These are phyloP conservation scores for Crenichthys baileyi DNA, from an alignment of 2,797 vertebrate species.

Conservation along the genomic window DNA sequence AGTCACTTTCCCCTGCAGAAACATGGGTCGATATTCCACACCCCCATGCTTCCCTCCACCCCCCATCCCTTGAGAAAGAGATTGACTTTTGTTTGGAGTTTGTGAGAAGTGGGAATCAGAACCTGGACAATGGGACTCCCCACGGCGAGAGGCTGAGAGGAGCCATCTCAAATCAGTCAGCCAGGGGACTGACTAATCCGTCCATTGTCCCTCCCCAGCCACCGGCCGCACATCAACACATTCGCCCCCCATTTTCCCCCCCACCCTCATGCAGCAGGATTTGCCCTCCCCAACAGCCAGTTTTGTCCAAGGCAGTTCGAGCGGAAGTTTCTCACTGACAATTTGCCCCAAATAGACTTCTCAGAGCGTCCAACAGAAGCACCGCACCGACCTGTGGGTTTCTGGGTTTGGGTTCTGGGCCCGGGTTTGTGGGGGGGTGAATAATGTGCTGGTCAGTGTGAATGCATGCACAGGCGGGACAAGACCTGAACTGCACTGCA, in stretches of 20 bases:
- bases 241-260: slow-evolving; percentile 96
- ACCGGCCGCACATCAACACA: slow-evolving; percentile 98
- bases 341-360: slow-evolving; percentile 99
- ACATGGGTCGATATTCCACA: slow-evolving; percentile 89
- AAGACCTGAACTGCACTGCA: slow-evolving; percentile 2
- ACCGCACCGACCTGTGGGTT: slow-evolving; percentile 69
- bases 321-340: slow-evolving; percentile 99
- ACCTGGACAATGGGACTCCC: slow-evolving; percentile 99
- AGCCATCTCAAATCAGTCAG: slow-evolving; percentile 99
- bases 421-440: slow-evolving; percentile 59
- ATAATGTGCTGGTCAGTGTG: slow-evolving; percentile 23
- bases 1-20: slow-evolving; percentile 94
- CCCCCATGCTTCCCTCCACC: slow-evolving; percentile 72
- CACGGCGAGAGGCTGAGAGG: slow-evolving; percentile 96
- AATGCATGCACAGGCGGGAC: slow-evolving; percentile 25
- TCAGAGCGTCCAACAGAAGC: slow-evolving; percentile 90
- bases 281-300: slow-evolving; percentile 99
- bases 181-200: slow-evolving; percentile 99
- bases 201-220: slow-evolving; percentile 97
- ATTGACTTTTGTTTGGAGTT: slow-evolving; percentile 99
- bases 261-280: slow-evolving; percentile 97
- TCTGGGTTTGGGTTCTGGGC: slow-evolving; percentile 66
- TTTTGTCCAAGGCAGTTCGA: slow-evolving; percentile 99
- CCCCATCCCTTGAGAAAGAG: slow-evolving; percentile 95
- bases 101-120: slow-evolving; percentile 99